phyloP scores from a whole-genome alignment of 2,797 vertebrate species.

The Onychomys torridus region DNA sequence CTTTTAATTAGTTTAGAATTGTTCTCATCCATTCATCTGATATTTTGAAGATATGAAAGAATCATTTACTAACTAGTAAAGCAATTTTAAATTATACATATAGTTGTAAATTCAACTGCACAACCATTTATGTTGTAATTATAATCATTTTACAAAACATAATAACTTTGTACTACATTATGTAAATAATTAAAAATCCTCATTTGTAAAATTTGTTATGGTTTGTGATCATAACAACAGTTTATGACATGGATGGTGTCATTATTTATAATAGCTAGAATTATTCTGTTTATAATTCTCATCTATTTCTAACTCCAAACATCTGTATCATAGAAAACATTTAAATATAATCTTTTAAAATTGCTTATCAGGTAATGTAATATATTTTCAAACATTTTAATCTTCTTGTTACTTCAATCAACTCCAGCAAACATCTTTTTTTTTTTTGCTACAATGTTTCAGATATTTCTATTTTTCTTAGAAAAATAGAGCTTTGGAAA shows the following conservation, averaged over 20 bases:
- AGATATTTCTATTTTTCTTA: conserved; percentile 5
- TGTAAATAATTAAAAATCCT: conserved; percentile 82
- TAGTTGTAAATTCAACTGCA: conserved; percentile 75
- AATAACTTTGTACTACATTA: conserved; percentile 70
- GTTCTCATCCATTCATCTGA: conserved; percentile 44
- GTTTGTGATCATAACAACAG: conserved; percentile 66
- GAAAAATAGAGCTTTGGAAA: neutral
- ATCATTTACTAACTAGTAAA: conserved; percentile 72
- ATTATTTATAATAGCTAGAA: conserved; percentile 75
- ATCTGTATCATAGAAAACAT: conserved; percentile 43
- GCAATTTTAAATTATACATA: conserved; percentile 82
- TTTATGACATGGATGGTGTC: conserved; percentile 58
- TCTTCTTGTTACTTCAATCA: neutral
- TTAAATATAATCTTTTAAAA: conserved; percentile 49
- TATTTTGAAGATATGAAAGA: conserved; percentile 70
- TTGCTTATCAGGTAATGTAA: neutral
- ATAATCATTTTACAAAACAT: conserved; percentile 81
- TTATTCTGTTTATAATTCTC: conserved; percentile 36
- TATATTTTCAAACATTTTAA: conserved; percentile 48
- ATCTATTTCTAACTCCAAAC: conserved; percentile 53
- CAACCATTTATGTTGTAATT: conserved; percentile 79
- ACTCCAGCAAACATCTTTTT: neutral
- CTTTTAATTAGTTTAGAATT: conserved; percentile 68
- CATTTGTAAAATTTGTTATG: conserved; percentile 76
- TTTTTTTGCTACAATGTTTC: neutral